These are phyloP conservation scores for Picathartes gymnocephalus DNA, from an alignment of 2,113 vertebrate genomes.

Conservation along the genomic window DNA sequence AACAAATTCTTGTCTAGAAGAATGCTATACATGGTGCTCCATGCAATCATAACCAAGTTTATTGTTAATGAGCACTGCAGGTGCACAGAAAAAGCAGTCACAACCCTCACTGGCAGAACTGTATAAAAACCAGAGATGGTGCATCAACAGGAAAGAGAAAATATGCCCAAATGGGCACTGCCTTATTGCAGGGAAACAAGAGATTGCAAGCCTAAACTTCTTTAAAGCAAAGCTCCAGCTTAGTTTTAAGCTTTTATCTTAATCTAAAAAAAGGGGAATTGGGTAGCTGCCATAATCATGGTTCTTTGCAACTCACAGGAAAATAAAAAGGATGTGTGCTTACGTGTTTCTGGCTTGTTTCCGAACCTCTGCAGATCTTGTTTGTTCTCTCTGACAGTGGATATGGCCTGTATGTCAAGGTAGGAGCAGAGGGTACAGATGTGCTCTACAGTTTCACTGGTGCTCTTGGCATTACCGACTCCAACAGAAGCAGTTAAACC, in stretches of 20 bases:
- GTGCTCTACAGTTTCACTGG: conserved; percentile 35
- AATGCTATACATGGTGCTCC: not conserved
- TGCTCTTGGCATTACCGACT: conserved; percentile 68
- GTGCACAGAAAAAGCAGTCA: not conserved
- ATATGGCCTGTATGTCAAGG: conserved; percentile 72
- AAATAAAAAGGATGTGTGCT: not conserved
- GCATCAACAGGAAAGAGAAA: not conserved
- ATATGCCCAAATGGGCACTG: not conserved
- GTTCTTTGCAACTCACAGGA: not conserved
- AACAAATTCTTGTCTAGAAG: not conserved
- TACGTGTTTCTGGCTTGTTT: conserved; percentile 74
- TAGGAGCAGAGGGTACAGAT: conserved; percentile 76
- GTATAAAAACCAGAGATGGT: not conserved
- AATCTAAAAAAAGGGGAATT: not conserved
- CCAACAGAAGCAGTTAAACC: conserved; percentile 81
- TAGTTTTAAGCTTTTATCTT: not conserved
- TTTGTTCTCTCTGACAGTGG: conserved; percentile 72
- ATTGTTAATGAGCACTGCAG: not conserved
- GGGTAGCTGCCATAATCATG: not conserved
- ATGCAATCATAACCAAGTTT: not conserved
- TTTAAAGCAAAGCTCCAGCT: not conserved
- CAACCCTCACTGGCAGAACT: not conserved
- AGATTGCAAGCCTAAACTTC: not conserved
- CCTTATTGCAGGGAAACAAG: not conserved
- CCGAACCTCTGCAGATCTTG: conserved; percentile 66